Conservation (phyloP, 2,888 invertebrate species). For the Aphelenchoides bicaudatus region DNA sequence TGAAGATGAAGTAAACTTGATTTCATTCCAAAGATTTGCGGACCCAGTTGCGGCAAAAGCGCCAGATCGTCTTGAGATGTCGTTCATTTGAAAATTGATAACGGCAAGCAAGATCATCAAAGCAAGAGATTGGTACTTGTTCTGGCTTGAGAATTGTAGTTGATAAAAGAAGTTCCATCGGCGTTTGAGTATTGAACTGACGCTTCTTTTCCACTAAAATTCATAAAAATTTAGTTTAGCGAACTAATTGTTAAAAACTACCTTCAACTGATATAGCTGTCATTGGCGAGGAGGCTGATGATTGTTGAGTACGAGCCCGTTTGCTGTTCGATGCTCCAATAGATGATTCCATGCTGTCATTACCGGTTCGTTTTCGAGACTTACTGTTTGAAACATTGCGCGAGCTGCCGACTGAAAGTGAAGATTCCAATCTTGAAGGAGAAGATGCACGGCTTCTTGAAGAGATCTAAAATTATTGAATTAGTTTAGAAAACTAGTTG, state of each 20-base stretch:
- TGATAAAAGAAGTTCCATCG: neutral
- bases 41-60: conserved; percentile 8
- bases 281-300: too few relatives aligned
- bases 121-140: conserved; percentile 3
- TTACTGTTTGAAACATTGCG: neutral
- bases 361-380: neutral
- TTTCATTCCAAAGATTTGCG: conserved; percentile 12
- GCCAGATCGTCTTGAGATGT: conserved; percentile 20
- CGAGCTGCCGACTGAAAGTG: conserved; percentile 13
- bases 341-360: too few relatives aligned
- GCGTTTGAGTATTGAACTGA: neutral
- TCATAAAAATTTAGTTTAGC: neutral
- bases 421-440: too few relatives aligned
- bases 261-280: neutral
- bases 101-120: conserved; percentile 18
- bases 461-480: too few relatives aligned
- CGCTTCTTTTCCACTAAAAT: conserved; percentile 7
- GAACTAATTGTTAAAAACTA: too few relatives aligned
- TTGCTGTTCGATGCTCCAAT: too few relatives aligned
- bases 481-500: too few relatives aligned
- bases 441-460: too few relatives aligned
- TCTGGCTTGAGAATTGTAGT: conserved; percentile 6
- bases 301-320: too few relatives aligned
- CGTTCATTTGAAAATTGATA: conserved; percentile 13
- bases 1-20: too few relatives aligned